These are phyloP conservation scores for Melinaea marsaeus DNA, from an alignment of 2,888 invertebrate species.

Conservation along the genomic window DNA sequence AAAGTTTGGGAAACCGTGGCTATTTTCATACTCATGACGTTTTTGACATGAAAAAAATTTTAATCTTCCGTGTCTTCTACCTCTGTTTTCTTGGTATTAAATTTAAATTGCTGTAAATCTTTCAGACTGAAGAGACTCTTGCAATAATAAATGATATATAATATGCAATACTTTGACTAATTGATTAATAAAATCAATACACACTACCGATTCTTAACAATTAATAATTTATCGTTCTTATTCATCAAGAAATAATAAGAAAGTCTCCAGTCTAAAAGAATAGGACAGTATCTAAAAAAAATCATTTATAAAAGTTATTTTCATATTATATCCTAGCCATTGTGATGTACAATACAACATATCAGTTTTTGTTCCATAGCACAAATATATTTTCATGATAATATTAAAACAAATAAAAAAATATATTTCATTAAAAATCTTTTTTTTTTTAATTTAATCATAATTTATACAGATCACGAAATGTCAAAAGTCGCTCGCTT, in stretches of 20 bases:
- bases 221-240: too few species aligned
- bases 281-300: slow-evolving; percentile 1
- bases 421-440: slow-evolving; percentile 29
- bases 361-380: slow-evolving; percentile 48
- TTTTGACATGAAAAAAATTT: slow-evolving; percentile 24
- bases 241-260: slow-evolving; percentile 16
- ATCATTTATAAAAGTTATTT: slow-evolving; percentile 8
- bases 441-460: slow-evolving; percentile 11
- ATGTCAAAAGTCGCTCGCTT: slow-evolving; percentile 40
- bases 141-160: background rate
- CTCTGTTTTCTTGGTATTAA: slow-evolving; percentile 39
- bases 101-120: background rate
- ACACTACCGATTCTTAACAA: too few species aligned
- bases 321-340: slow-evolving; percentile 29
- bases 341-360: slow-evolving; percentile 67
- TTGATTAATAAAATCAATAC: background rate
- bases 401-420: slow-evolving; percentile 35
- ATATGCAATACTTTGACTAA: background rate
- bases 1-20: slow-evolving; percentile 38
- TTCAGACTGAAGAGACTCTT: background rate
- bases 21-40: slow-evolving; percentile 37
- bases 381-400: slow-evolving; percentile 62
- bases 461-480: slow-evolving; percentile 13
- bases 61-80: slow-evolving; percentile 45
- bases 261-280: slow-evolving; percentile 14